These are phyloP conservation scores for Phacellophora camtschatica DNA, from an alignment of 30 jellyfish, hydroid and myxozoan genomes.

Conservation along the genomic window DNA sequence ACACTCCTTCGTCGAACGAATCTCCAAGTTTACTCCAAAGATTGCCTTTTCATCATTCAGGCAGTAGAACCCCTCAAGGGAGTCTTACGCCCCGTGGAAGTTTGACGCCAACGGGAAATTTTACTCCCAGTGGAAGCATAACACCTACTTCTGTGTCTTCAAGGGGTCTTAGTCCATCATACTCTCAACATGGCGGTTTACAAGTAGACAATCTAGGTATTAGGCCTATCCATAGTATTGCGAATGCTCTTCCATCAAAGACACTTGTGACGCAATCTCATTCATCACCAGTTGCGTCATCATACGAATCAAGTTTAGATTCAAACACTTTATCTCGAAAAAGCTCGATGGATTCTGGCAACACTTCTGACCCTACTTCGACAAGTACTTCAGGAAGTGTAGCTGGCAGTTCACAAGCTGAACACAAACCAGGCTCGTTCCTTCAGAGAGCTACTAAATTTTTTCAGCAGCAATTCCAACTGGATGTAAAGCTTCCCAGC, in stretches of 20 bases:
- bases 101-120: constrained; percentile 19
- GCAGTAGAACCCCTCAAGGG: constrained; percentile 1
- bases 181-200: neutral
- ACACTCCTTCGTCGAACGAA: neutral
- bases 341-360: neutral
- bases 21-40: neutral
- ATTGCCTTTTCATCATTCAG: neutral
- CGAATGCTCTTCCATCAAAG: neutral
- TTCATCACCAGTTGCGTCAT: neutral
- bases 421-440: constrained; percentile 45
- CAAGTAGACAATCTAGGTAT: neutral
- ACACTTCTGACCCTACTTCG: neutral
- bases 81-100: constrained; percentile 24
- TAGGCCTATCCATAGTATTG: neutral
- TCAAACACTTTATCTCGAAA: no score
- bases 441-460: constrained; percentile 90
- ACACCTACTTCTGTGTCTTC: constrained; percentile 17
- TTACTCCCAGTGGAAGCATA: constrained; percentile 3
- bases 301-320: neutral
- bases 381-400: neutral
- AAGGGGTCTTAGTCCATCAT: neutral
- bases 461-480: constrained; percentile 86
- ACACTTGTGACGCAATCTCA: neutral
- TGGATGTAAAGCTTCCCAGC: constrained; percentile 30
- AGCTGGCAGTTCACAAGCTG: neutral